Base-by-base conservation (phyloP, 2,113 vertebrate genomes). In the Peromyscus leucopus region DNA sequence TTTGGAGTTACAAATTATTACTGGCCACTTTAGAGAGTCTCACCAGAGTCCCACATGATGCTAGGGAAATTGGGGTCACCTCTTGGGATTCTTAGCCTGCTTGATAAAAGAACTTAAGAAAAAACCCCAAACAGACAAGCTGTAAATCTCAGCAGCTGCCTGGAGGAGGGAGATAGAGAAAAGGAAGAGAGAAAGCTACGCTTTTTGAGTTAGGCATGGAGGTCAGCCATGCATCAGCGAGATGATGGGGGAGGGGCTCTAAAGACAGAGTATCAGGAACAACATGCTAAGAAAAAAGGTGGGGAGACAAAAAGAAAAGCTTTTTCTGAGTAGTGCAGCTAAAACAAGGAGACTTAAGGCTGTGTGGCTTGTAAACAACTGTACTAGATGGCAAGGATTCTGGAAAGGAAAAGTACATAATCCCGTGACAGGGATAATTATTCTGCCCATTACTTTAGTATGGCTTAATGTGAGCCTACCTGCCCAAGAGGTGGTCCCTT, bases 1-100 rank as follows among this genome's bases (percentile, higher is more conserved):
- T 63, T 9, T 24, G 48, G 1, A 24, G 7, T 0, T 2, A 22
- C 0, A 3, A 67, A 24, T 61, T 63, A 24, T 42, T 42, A 4
- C n/a, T 19, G 59, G 15, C 28, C 0, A 42, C 28, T 39, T 22
- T 17, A 31, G 24, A 36, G 69, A 42, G 24, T 17, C 82, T 42
- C 26, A 31, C 7, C n/a, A 63, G 82, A 28, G 57, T 42, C 5
- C n/a, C 57, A 39, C 12, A 16, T 42, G 82, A 28, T 84, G 17
- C 57, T 28, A 57, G 24, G 82, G 9, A 46, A 85, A 46, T 31
- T 5, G 3, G 61, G 26, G 1, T 63, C 82, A 13, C 24, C 13
- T 84, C 19, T 1, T 24, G 55, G 55, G 36, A 2, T n/a, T 24
- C 39, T 65, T 85, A 16, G 4, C 46, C 13, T 42, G 24, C 4